Evolutionary conservation across 2,797 vertebrate species (phyloP).

Genomic region (Acanthurus lineatus): DNA sequence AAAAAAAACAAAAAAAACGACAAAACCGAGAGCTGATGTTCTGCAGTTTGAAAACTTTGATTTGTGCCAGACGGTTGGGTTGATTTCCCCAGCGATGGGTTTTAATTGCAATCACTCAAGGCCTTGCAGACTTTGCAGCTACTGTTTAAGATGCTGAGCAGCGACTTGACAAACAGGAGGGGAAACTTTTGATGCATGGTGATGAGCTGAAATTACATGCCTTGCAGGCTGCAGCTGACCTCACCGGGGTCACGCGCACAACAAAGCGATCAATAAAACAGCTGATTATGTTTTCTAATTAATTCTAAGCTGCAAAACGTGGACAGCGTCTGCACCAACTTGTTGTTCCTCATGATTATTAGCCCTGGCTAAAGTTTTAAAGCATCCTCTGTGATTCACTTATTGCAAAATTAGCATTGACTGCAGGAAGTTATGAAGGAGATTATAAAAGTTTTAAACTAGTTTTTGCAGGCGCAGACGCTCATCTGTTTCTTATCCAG

Average conservation of each 20-base stretch:
- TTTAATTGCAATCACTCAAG: conserved; percentile 55
- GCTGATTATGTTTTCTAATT: conserved; percentile 60
- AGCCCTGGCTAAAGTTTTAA: neutral
- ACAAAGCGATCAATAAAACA: conserved; percentile 40
- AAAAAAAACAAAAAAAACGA: neutral
- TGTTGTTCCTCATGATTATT: conserved; percentile 2
- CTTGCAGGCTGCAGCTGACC: conserved; percentile 44
- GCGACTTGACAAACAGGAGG: conserved; percentile 28
- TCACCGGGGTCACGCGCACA: conserved; percentile 24
- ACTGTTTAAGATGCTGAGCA: conserved; percentile 52
- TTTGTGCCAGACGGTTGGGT: conserved; percentile 26
- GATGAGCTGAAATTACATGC: conserved; percentile 49
- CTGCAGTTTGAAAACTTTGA: neutral
- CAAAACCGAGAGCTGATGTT: neutral
- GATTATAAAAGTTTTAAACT: conserved; percentile 37
- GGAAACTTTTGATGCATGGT: conserved; percentile 41
- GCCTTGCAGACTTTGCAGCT: conserved; percentile 4
- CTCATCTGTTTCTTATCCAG: conserved; percentile 41
- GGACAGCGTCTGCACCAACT: neutral
- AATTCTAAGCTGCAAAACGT: conserved; percentile 16
- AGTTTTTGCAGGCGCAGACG: conserved; percentile 17
- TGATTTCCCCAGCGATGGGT: conserved; percentile 52
- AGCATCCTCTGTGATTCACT: conserved; percentile 11
- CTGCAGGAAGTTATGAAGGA: conserved; percentile 18
- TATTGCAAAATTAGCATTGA: neutral